Evolutionary conservation across 64 coral and sea anemone species (phyloP).

Genomic region (Cladopsammia gracilis): DNA sequence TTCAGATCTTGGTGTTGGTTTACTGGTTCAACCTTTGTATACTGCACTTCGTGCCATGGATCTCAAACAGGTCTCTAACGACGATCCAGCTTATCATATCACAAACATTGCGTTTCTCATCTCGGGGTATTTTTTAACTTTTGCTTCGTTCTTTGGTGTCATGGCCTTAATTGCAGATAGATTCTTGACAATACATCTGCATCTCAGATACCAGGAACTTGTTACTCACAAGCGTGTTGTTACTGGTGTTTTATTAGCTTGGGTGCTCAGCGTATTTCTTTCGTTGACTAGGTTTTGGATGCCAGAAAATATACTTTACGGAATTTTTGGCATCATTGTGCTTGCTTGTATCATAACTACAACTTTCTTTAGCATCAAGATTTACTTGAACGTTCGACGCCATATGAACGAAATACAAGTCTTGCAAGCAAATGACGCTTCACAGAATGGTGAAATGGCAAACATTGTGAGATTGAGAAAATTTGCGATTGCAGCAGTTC

Average conservation of each 20-base stretch:
- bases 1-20: no score
- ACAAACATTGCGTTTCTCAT: neutral
- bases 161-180: neutral
- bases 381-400: neutral
- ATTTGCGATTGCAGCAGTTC: neutral
- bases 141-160: neutral
- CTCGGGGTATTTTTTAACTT: neutral
- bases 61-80: no score
- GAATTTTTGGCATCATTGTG: neutral
- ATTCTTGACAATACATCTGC: constrained; percentile 7
- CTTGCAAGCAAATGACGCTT: neutral
- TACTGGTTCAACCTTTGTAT: no score
- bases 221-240: constrained; percentile 3
- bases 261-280: neutral
- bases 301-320: neutral
- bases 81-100: neutral
- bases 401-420: neutral
- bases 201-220: constrained; percentile 19
- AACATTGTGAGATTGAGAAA: neutral
- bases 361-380: neutral
- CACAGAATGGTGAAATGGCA: neutral
- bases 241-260: neutral
- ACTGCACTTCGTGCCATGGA: no score
- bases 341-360: neutral
- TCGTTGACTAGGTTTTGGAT: neutral